Evolutionary conservation across 2,888 invertebrate species (phyloP), one percentile per base, ranked within the genome.

Genomic region (Eulithis testata): DNA sequence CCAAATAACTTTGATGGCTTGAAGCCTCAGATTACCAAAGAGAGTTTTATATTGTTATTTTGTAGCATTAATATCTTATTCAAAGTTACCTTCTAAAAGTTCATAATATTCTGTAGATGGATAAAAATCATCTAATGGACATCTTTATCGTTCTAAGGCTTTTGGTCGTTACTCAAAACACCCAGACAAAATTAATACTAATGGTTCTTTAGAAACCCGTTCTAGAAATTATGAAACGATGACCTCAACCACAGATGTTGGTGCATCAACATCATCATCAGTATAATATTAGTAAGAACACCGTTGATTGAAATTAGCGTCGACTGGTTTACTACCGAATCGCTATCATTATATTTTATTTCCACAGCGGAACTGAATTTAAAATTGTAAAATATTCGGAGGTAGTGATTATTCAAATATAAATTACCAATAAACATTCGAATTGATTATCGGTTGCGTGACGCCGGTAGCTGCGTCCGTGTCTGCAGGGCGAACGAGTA

Each of bases 401-500:
- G 63, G 61, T 63, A 51, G 69, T 65, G 57, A 73, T 72, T 69
- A 69, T 70, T 72, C 69, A 70, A 72, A 73, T 68, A 69, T 61
- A 71, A 73, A 65, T 72, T 70, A 73, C 73, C 69, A 68, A 74
- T 72, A 76, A 72, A 73, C 73, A 79, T 79, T 75, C 67, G 74
- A 78, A 78, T 79, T 77, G 68, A 76, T 79, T 79, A 77, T 70
- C 66, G 73, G 75, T 88, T 74, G 86, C 85, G 84, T 87, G 88
- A 78, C 82, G 83, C 75, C 87, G 74, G 89, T 87, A 90, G 91
- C 87, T 59, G 78, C 80, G 76, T 85, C 86, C 84, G 84, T 82
- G 75, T 77, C 89, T 85, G 77, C 74, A 72, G 85, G 87, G 82
- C 68, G 72, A 74, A 59, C 59, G 65, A 67, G 59, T 68, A 66